Evolutionary conservation across 2,113 vertebrate species (phyloP), one percentile per base, ranked within the genome.

Genomic region (Pangasianodon hypophthalmus): DNA sequence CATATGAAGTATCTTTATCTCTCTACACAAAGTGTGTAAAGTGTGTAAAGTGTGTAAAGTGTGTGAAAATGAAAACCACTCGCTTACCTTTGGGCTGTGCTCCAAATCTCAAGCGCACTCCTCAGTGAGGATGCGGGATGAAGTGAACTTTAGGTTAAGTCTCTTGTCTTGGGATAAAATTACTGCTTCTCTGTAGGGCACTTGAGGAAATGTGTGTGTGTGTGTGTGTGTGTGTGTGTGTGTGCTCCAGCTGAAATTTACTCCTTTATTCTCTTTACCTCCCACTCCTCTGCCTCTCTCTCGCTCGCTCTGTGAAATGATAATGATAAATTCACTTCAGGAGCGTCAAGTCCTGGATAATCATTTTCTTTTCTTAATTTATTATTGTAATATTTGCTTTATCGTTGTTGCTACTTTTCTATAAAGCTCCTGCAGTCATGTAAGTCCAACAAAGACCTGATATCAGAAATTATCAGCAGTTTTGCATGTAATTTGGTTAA

Each of bases 91-190:
- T 32, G 7, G 56, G 41, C 80, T 73, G 64, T 84, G 75, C 67
- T 75, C 24, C 44, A 77, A 48, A 79, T 79, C 86, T 90, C 44
- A 79, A 84, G 89, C 54, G 21, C 19, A 18, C 41, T 60, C 69
- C 29, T 37, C 46, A 54, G 44, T 67, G 50, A 87, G 32, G 41
- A 26, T 41, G 21, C 9, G 13, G 26, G 24, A 67, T 1, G 10
- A 48, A 18, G 58, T 48, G 58, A 67, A 50, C 41, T 48, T 67
- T 44, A 75, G 2, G 0, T 48, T 48, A 24, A 32, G 62, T 21
- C 29, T 50, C 56, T 79, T 48, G 75, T 85, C 56, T 48, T 46
- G 73, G 44, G 18, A 79, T 24, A 79, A 79, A 79, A 75, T 75
- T 1, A 75, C 41, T 75, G 41, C 24, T 44, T 44, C 29, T 46